Evolutionary conservation across 2,797 vertebrate genomes (phyloP), one percentile per base, ranked within the genome.

Genomic region (Myiotriccus ornatus): DNA sequence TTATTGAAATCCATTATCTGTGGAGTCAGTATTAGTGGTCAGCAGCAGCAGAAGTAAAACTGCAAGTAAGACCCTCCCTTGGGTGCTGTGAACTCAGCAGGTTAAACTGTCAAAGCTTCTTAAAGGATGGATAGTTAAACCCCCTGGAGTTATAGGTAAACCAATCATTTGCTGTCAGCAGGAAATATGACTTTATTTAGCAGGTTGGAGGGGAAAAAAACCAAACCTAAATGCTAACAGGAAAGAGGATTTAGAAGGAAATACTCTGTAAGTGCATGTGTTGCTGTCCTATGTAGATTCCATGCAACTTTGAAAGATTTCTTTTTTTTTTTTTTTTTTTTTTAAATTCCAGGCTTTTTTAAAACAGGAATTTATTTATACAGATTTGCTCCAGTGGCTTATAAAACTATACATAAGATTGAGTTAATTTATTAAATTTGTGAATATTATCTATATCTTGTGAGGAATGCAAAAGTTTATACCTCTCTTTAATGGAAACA

Each of bases 71-170:
- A 98, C 94, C 93, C 95, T 99, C 98, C 98, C 98, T 95, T 96
- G 98, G 98, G 99, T 98, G 97, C 98, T 98, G 98, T 98, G 98
- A 98, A 98, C 98, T 98, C 98, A 99, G 99, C 98, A 98, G 98
- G 98, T 98, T 98, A 98, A 99, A 98, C 98, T 98, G 98, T 98
- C 98, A 98, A 98, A 98, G 98, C 98, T 98, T 98, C 98, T 99
- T 98, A 98, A 98, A 99, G 98, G 98, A 98, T 94, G 97, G 98
- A 98, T 99, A 98, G 98, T 98, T 91, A 97, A 98, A 96, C 98
- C 97, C 98, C 98, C 98, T 75, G 98, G 97, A 97, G 98, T 98
- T 98, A 96, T 96, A 99, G 98, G 98, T 98, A 99, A 99, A 98
- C 98, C 98, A 98, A 97, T 98, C 98, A 98, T 99, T 98, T 98